Evolutionary conservation across 2,797 vertebrate species (phyloP).

Genomic region (Iguana delicatissima): DNA sequence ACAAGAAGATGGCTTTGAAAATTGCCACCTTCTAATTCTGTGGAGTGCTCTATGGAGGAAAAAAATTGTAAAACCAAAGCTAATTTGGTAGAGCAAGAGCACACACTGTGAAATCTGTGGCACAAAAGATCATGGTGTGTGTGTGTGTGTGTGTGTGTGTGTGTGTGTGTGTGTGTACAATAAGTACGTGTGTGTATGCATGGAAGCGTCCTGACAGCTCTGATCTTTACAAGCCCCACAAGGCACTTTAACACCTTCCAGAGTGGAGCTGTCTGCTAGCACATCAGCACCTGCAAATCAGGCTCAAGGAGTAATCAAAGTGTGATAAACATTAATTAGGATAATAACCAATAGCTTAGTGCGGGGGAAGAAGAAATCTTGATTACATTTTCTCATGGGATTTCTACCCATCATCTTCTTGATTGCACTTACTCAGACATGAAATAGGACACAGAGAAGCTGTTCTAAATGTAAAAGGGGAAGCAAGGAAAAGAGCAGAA

Average conservation of each 20-base stretch:
- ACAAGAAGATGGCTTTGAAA: background rate
- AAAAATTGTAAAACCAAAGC: constrained; percentile 40
- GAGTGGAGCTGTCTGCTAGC: constrained; percentile 33
- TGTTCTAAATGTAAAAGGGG: constrained; percentile 55
- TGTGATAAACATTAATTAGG: constrained; percentile 76
- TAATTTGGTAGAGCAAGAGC: constrained; percentile 40
- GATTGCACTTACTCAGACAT: constrained; percentile 72
- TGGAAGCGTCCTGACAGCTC: constrained; percentile 46
- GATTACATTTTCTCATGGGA: constrained; percentile 70
- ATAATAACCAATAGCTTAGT: constrained; percentile 72
- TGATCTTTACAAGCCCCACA: constrained; percentile 54
- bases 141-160: background rate
- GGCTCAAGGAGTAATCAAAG: constrained; percentile 75
- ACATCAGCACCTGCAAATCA: constrained; percentile 75
- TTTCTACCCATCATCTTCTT: constrained; percentile 69
- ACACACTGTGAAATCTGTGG: constrained; percentile 16
- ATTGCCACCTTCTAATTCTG: background rate
- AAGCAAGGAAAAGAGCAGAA: constrained; percentile 50
- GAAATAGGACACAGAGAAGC: constrained; percentile 57
- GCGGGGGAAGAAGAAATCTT: constrained; percentile 70
- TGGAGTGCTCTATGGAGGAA: constrained; percentile 31
- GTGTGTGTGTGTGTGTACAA: background rate
- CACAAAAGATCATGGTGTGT: constrained; percentile 9
- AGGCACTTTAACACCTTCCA: background rate
- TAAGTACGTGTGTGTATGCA: background rate